Conservation (phyloP, 2,888 invertebrate species). For the Eustalomyia histrio region DNA sequence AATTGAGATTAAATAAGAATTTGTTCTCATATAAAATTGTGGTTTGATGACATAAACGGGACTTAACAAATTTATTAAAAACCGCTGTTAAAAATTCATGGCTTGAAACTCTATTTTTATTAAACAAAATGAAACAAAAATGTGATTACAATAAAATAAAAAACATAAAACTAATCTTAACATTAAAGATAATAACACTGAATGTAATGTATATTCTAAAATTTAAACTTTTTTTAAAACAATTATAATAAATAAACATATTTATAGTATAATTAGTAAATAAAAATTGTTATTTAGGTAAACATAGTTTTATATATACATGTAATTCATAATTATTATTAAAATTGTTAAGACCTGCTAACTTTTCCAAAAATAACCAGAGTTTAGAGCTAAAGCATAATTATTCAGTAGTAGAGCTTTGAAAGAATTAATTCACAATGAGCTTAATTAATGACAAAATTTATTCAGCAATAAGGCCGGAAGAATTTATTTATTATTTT, state of each 20-base stretch:
- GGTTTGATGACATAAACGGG: no score
- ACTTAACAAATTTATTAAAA: conserved; percentile 40
- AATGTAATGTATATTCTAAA: conserved; percentile 50
- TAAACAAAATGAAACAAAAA: conserved; percentile 38
- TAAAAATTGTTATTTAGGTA: conserved; percentile 44
- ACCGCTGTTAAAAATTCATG: conserved; percentile 57
- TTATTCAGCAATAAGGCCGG: no score
- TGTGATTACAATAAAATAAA: conserved; percentile 53
- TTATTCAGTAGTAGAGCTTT: no score
- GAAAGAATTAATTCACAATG: no score
- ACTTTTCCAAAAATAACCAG: no score
- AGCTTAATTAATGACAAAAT: no score
- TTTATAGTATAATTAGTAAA: conserved; percentile 50
- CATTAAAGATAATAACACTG: conserved; percentile 37
- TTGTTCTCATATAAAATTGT: no score
- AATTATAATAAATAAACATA: conserved; percentile 27
- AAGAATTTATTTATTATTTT: no score
- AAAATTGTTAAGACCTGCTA: conserved; percentile 31
- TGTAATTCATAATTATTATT: not conserved
- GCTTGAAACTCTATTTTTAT: conserved; percentile 61
- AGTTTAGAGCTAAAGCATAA: no score
- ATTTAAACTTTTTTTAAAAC: conserved; percentile 35
- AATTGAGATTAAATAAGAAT: no score
- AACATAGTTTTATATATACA: conserved; percentile 50
- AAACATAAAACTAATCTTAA: no score